phyloP scores from a whole-genome alignment of 2,113 vertebrate species.

The Anthoscopus minutus region DNA sequence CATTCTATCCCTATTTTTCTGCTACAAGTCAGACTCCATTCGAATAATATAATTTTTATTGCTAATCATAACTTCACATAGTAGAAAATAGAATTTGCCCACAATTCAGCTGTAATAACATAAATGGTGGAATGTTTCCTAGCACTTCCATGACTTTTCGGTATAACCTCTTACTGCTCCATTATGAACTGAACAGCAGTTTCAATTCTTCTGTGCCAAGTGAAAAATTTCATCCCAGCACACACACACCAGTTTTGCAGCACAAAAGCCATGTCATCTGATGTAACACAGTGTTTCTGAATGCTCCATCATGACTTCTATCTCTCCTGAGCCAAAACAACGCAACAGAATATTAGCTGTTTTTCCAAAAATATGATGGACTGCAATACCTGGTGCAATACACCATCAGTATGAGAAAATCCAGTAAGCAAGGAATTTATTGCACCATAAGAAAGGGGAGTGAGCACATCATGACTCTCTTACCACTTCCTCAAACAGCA shows the following conservation, averaged over 20 bases:
- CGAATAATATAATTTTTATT: neutral
- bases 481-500: neutral
- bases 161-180: neutral
- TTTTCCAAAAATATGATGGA: neutral
- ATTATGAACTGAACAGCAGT: neutral
- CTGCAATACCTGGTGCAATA: neutral
- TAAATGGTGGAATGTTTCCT: neutral
- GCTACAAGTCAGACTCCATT: neutral
- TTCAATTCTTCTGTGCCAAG: neutral
- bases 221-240: neutral
- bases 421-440: neutral
- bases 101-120: neutral
- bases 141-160: neutral
- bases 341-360: neutral
- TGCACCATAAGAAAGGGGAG: neutral
- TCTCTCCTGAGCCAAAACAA: neutral
- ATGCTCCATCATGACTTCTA: neutral
- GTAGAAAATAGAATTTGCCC: neutral
- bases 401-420: neutral
- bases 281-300: neutral
- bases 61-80: neutral
- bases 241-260: neutral
- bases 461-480: neutral
- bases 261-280: neutral
- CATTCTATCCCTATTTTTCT: neutral